Base-by-base conservation (phyloP, 2,797 vertebrate species). In the Acanthurus tractus region DNA sequence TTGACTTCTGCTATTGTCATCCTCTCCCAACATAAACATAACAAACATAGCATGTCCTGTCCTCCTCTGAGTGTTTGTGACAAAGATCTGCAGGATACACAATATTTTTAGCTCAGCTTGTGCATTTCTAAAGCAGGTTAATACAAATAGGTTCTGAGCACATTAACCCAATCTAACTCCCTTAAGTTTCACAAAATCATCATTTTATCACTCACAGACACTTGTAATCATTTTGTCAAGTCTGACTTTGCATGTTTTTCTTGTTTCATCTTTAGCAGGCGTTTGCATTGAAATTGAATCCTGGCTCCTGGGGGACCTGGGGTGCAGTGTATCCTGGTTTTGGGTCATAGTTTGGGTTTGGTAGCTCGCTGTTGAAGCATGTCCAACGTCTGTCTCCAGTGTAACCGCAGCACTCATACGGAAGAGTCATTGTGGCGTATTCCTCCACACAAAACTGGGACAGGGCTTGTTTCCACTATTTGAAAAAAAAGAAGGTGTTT, bases 381-480 rank as follows among this genome's bases (percentile, higher is more conserved):
- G 0, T 49, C 90, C 90, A 93, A 4, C 75, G 76, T 0, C 42
- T 57, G 0, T 83, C 70, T 22, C 69, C 85, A 4, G 18, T 62
- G 14, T 42, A 1, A 3, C 18, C 14, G 38, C 93, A 94, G 85
- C 94, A 95, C 46, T 73, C 29, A 2, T 90, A 89, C 0, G 71
- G 17, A 0, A 1, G 0, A 0, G 90, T 92, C 91, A 61, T 95
- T 34, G 79, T 87, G 46, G 76, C 36, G 4, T 34, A 83, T 38
- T 95, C 94, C 0, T 93, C 92, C 2, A 6, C 22, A 63, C 95
- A 95, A 89, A 93, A 95, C 34, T 66, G 10, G n/a, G 77, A 58
- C n/a, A 95, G 76, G 4, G 87, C 79, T 57, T 88, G 71, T 83
- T 78, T 67, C 93, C 94, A 95, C 95, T 95, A 79, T 2, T 34